A percentile compares a stretch with the other conserved stretches of the same genome.
Conservation (phyloP, 2,888 invertebrate genomes). For the Archips crataeganus region DNA sequence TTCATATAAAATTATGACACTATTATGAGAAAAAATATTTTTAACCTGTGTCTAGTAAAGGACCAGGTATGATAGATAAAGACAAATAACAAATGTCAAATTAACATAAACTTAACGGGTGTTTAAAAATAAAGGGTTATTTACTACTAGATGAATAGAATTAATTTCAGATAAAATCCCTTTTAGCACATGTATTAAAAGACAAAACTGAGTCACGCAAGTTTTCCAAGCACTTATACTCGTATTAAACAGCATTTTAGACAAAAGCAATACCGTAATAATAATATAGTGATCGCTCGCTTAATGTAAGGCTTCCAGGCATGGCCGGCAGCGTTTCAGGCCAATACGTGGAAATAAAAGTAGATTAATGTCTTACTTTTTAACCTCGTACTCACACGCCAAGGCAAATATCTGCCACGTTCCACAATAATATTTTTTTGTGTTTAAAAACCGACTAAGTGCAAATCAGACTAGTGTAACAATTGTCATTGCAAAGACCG, state of each 20-base stretch:
- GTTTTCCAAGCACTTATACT: background rate
- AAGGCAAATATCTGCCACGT: conserved; percentile 10
- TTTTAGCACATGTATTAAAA: too few relatives aligned
- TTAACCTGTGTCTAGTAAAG: too few relatives aligned
- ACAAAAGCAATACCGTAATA: conserved; percentile 21
- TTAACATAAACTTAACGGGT: too few relatives aligned
- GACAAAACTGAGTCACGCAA: background rate
- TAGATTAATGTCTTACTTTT: conserved; percentile 34
- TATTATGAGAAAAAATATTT: too few relatives aligned
- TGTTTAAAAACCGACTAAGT: background rate
- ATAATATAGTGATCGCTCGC: conserved; percentile 11
- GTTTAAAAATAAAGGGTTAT: too few relatives aligned
- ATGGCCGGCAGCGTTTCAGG: conserved; percentile 8
- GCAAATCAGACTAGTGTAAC: too few relatives aligned
- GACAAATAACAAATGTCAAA: too few relatives aligned
- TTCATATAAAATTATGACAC: too few relatives aligned
- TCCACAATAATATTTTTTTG: background rate
- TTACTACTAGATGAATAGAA: too few relatives aligned
- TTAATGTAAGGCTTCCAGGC: conserved; percentile 26
- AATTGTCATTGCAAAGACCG: too few relatives aligned
- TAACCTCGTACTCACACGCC: conserved; percentile 20
- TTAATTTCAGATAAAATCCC: too few relatives aligned
- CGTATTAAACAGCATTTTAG: conserved; percentile 11
- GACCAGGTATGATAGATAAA: too few relatives aligned
- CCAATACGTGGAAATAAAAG: conserved; percentile 31